Base-by-base conservation (phyloP, 2,888 invertebrate species). In the Lissocephala sabroskyi region DNA sequence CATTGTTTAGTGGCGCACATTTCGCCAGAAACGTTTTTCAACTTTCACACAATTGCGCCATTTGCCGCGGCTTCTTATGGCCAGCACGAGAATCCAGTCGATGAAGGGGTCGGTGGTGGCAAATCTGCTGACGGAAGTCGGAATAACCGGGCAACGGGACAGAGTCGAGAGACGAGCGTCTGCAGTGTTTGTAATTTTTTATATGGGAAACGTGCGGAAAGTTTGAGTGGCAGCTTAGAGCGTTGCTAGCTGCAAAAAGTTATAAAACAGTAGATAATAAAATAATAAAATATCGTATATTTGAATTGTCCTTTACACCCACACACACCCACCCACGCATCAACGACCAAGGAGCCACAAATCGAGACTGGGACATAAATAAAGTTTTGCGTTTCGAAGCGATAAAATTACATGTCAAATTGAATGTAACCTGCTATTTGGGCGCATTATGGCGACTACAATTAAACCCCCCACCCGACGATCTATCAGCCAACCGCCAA, bases 11-110 rank as follows among this genome's bases (percentile, higher is more conserved):
- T 73, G 75, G 60, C 71, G 66, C 71, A 73, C 78, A 73, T 73
- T 73, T 77, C 77, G 71, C 75, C 75, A 74, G 70, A 70, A 73
- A 77, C 71, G 71, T 73, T 73, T 73, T 75, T 71, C 71, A 73
- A 73, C 78, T 71, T 76, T 76, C 76, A 74, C 79, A 77, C 74
- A 78, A 74, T 74, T 76, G 74, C 76, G 73, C 73, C 73, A 78
- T 78, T 74, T 74, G 68, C 74, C 55, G 63, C 65, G 65, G 66
- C 61, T 68, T 77, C 53, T 57, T 33, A 7, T 28, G 16, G 29
- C 13, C 26, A 17, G 19, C 17, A 18, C 14, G 7, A 41, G 29
- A 41, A 19, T n/a, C 16, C 17, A 32, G 17, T 11, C 14, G n/a
- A 13, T 18, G 16, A 40, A 6, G 10, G 11, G 9, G 17, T 3